Evolutionary conservation across 2,113 vertebrate genomes (phyloP), one percentile per base, ranked within the genome.

Genomic region (Cyanoderma ruficeps): DNA sequence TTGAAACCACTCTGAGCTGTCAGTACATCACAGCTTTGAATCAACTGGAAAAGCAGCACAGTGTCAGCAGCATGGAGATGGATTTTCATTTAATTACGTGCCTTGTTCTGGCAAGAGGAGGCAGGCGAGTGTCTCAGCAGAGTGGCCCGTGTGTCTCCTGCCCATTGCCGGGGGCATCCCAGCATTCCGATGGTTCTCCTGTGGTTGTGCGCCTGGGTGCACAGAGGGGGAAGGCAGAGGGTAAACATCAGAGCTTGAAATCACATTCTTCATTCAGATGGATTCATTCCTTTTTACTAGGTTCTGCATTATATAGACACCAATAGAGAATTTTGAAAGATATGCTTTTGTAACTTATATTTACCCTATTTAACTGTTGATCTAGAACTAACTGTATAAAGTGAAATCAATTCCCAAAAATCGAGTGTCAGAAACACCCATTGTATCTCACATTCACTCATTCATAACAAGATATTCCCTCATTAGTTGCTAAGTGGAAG

Each of bases 131-230:
- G 21, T 75, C 65, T 60, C 33, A 60, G n/a, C 49, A 68, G 60
- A 67, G 60, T 68, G 65, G 27, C 57, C 61, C 25, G 2, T 25
- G 74, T 71, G 49, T 57, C 15, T 69, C 41, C 17, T 0, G 0
- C 31, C 9, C 0, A 0, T 64, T 0, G 0, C 53, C 11, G 2
- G 10, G 24, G n/a, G 21, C 53, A 67, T 52, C 39, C 67, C 47
- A 4, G 10, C 2, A 27, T 39, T 81, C 39, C 24, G 9, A 8
- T 31, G 13, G 15, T 18, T 87, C 27, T 91, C 19, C 63, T 52
- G 16, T n/a, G 87, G 21, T 57, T 42, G 11, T 3, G 4, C 70
- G 52, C 19, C 46, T 63, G n/a, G 9, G 4, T 71, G 24, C 52
- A 88, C 44, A 49, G 17, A 23, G 35, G 30, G 46, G 44, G 25